Evolutionary conservation across 2,888 invertebrate species (phyloP).

Genomic region (Brenthis hecate): DNA sequence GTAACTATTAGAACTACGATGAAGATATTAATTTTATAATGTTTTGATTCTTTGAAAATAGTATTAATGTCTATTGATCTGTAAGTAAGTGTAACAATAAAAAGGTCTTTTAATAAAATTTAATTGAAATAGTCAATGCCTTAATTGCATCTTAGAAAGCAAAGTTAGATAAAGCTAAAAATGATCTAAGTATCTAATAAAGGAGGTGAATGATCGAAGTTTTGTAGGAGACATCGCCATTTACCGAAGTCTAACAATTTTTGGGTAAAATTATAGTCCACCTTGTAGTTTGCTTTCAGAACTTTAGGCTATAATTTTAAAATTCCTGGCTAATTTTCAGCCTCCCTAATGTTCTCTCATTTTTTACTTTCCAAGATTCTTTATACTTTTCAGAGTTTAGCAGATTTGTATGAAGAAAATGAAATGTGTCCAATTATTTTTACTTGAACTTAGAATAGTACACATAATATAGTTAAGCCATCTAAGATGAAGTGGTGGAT

Average conservation of each 20-base stretch:
- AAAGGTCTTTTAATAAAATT: conserved; percentile 9
- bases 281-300: conserved; percentile 4
- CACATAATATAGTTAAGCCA: too few relatives aligned
- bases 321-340: background rate
- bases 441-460: too few relatives aligned
- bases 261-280: conserved; percentile 6
- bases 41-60: too few relatives aligned
- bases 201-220: conserved; percentile 26
- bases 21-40: too few relatives aligned
- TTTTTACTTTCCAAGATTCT: too few relatives aligned
- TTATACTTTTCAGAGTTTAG: too few relatives aligned
- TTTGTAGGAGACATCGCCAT: conserved; percentile 16
- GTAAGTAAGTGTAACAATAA: background rate
- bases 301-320: conserved; percentile 2
- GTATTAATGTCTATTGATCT: background rate
- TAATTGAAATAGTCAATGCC: conserved; percentile 25
- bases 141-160: conserved; percentile 17
- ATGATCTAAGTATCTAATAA: conserved; percentile 18
- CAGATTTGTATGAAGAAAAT: too few relatives aligned
- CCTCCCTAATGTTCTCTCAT: too few relatives aligned
- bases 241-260: conserved; percentile 15
- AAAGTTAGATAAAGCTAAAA: conserved; percentile 22
- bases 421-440: too few relatives aligned
- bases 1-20: too few relatives aligned
- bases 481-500: too few relatives aligned